A percentile compares a stretch with the other conserved stretches of the same genome.
These are phyloP conservation scores for Platycheirus albimanus DNA, from an alignment of 2,888 invertebrate species.

Conservation along the genomic window DNA sequence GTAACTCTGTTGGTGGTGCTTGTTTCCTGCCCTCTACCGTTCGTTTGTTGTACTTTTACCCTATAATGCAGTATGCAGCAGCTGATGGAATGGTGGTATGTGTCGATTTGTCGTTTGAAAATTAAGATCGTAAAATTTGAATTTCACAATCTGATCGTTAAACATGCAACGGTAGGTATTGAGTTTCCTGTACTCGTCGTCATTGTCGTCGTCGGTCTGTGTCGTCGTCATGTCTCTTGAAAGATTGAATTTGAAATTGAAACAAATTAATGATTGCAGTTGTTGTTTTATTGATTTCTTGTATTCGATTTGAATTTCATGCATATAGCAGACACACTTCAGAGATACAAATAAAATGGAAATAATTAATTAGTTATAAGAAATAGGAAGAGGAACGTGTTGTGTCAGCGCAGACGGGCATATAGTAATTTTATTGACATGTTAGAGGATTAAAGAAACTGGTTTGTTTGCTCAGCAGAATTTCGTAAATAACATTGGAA, in stretches of 20 bases:
- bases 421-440: constrained; percentile 50
- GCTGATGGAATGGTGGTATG: not conserved
- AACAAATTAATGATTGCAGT: constrained; percentile 58
- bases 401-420: constrained; percentile 26
- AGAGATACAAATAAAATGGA: constrained; percentile 36
- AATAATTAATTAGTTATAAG: constrained; percentile 26
- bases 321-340: constrained; percentile 10
- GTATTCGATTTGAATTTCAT: not conserved
- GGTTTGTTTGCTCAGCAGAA: constrained; percentile 36
- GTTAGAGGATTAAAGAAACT: constrained; percentile 41
- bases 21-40: not conserved
- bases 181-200: constrained; percentile 14
- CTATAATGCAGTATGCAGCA: too few species aligned
- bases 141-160: constrained; percentile 53
- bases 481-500: constrained; percentile 15
- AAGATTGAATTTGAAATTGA: constrained; percentile 21
- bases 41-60: too few species aligned
- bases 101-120: not conserved
- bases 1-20: constrained; percentile 30
- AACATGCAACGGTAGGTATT: constrained; percentile 10
- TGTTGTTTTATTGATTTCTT: constrained; percentile 33
- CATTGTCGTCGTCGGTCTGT: too few species aligned
- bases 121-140: constrained; percentile 68
- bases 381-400: constrained; percentile 21
- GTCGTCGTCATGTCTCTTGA: not conserved